Conservation (phyloP, 2,888 invertebrate species). For the Chloroclysta siterata region DNA sequence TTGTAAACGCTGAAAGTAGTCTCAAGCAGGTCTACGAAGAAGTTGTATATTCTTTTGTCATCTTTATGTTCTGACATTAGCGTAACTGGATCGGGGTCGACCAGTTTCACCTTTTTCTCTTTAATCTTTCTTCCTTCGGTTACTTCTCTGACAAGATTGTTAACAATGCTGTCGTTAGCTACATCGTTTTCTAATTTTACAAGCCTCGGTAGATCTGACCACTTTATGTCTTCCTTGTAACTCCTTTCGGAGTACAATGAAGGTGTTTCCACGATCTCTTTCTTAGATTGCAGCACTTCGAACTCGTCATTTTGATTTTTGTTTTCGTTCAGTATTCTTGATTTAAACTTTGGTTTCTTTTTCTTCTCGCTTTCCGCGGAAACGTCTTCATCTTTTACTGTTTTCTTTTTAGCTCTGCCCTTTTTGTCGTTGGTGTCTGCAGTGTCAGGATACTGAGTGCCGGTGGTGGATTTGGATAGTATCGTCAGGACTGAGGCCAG, state of each 20-base stretch:
- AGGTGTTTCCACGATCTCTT: constrained; percentile 54
- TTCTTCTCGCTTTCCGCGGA: constrained; percentile 22
- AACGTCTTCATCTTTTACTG: background rate
- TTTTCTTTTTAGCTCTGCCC: constrained; percentile 15
- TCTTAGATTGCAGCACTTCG: constrained; percentile 55
- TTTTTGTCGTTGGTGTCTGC: constrained; percentile 24
- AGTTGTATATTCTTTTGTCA: constrained; percentile 60
- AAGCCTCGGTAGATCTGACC: constrained; percentile 34
- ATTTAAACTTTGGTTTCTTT: constrained; percentile 46
- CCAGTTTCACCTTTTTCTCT: constrained; percentile 37
- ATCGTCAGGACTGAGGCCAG: constrained; percentile 58
- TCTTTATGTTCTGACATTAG: constrained; percentile 45
- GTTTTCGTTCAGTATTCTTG: constrained; percentile 47
- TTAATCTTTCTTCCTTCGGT: constrained; percentile 35
- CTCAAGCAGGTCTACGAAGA: constrained; percentile 67
- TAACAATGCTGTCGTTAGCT: constrained; percentile 22
- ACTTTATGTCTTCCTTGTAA: constrained; percentile 37
- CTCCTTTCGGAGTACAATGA: constrained; percentile 53
- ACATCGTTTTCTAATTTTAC: constrained; percentile 30
- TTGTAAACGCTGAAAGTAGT: constrained; percentile 61
- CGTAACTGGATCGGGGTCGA: constrained; percentile 48
- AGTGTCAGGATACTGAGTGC: constrained; percentile 59
- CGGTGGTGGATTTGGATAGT: constrained; percentile 60
- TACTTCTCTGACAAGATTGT: constrained; percentile 35
- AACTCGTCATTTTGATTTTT: constrained; percentile 47